These are phyloP conservation scores for Setophaga petechia DNA, from an alignment of 2,113 vertebrate genomes.

Conservation along the genomic window DNA sequence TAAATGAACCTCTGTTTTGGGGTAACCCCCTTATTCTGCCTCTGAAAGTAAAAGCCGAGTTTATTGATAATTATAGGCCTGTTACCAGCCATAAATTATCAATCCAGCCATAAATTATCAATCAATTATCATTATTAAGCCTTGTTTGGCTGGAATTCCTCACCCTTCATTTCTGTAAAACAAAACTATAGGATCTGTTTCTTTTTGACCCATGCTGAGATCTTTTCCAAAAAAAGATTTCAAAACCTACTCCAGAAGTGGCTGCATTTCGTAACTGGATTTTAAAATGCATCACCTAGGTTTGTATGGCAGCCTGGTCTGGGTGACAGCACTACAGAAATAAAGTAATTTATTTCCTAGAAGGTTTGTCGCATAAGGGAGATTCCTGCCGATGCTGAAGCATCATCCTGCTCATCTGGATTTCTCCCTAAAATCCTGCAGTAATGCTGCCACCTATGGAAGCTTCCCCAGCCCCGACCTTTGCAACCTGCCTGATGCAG, in stretches of 20 bases:
- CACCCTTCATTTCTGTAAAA: background rate
- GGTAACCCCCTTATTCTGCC: background rate
- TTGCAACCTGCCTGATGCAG: background rate
- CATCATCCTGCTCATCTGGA: background rate
- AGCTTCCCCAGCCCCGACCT: background rate
- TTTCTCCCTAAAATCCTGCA: background rate
- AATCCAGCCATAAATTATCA: too few relatives aligned
- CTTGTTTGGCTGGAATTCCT: background rate
- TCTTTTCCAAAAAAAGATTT: background rate
- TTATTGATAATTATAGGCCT: background rate
- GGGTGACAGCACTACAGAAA: background rate
- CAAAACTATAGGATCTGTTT: background rate
- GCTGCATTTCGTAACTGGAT: background rate
- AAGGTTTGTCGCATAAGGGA: background rate
- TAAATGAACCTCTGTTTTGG: background rate
- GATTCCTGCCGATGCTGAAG: background rate
- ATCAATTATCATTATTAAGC: background rate
- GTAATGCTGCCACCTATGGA: constrained; percentile 68
- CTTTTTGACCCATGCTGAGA: background rate
- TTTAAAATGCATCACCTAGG: background rate
- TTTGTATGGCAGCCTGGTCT: background rate
- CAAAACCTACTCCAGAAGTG: background rate
- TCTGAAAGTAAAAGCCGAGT: background rate
- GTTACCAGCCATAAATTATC: background rate
- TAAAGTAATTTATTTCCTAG: background rate